Percentiles rank a stretch among this genome's conserved stretches.
Evolutionary conservation across 2,888 invertebrate species (phyloP).

Genomic region (Campoletis raptor): DNA sequence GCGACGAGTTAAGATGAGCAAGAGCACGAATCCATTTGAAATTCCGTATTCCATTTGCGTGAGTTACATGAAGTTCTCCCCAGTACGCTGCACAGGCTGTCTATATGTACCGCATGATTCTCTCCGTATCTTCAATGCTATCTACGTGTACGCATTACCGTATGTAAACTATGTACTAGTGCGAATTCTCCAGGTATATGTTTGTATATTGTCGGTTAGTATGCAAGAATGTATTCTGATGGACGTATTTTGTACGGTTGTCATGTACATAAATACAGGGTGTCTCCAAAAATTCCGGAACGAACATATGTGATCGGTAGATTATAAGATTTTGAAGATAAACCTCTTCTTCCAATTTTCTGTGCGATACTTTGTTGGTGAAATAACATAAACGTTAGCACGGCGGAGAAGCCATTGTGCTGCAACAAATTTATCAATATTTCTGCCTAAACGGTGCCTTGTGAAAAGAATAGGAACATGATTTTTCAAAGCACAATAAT

Average conservation of each 20-base stretch:
- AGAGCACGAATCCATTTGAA: constrained; percentile 74
- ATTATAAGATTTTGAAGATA: neutral
- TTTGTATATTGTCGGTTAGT: constrained; percentile 33
- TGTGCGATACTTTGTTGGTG: neutral
- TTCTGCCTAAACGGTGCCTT: neutral
- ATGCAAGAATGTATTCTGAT: constrained; percentile 51
- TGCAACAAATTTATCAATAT: neutral
- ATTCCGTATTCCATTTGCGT: constrained; percentile 77
- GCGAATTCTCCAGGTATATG: constrained; percentile 38
- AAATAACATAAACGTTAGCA: neutral
- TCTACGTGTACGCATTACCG: constrained; percentile 19
- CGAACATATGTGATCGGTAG: neutral
- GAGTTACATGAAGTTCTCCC: constrained; percentile 71
- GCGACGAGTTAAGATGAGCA: constrained; percentile 70
- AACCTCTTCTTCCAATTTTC: neutral
- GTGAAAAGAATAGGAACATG: neutral
- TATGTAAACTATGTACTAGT: constrained; percentile 33
- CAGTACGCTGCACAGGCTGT: constrained; percentile 40
- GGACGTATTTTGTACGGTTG: constrained; percentile 7
- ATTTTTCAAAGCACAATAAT: neutral
- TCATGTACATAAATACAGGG: neutral
- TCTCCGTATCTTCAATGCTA: constrained; percentile 26
- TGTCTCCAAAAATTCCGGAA: neutral
- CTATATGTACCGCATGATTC: constrained; percentile 43
- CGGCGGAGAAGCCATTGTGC: neutral